A percentile compares a stretch with the other conserved stretches of the same genome.
Evolutionary conservation across 2,113 vertebrate species (phyloP).

Genomic region (Pipa parva): DNA sequence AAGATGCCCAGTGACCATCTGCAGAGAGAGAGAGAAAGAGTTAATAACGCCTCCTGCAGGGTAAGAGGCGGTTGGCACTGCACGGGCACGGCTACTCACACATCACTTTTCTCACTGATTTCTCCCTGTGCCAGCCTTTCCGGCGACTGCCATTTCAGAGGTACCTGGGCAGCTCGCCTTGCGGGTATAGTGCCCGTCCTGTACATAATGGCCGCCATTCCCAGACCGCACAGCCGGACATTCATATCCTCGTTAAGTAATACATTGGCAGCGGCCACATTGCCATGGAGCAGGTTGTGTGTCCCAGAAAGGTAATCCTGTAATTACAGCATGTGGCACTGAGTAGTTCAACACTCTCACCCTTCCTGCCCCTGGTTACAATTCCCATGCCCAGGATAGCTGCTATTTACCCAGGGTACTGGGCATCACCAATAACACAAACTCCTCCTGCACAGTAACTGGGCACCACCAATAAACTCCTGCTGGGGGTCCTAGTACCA

Average conservation of each 20-base stretch:
- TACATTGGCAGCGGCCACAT: slow-evolving; percentile 61
- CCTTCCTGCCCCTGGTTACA: too few relatives aligned
- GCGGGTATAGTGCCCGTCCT: slow-evolving; percentile 42
- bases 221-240: slow-evolving; percentile 57
- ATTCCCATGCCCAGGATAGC: neutral
- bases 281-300: slow-evolving; percentile 57
- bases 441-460: too few relatives aligned
- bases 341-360: neutral
- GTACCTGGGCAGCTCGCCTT: slow-evolving; percentile 48
- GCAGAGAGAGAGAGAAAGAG: neutral
- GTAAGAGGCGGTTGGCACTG: too few relatives aligned
- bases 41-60: neutral
- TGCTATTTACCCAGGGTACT: neutral
- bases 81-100: slow-evolving; percentile 48
- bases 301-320: slow-evolving; percentile 62
- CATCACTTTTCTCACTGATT: slow-evolving; percentile 56
- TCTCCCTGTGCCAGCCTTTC: slow-evolving; percentile 56
- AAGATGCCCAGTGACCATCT: slow-evolving; percentile 67
- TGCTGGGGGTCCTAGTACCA: too few relatives aligned
- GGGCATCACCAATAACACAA: neutral
- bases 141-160: slow-evolving; percentile 63
- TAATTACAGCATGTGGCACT: neutral
- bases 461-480: too few relatives aligned
- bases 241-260: slow-evolving; percentile 56
- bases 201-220: slow-evolving; percentile 52